Percentiles rank a stretch among this genome's conserved stretches.
Evolutionary conservation across 2,888 invertebrate species (phyloP).

Genomic region (Glaucopsyche alexis): DNA sequence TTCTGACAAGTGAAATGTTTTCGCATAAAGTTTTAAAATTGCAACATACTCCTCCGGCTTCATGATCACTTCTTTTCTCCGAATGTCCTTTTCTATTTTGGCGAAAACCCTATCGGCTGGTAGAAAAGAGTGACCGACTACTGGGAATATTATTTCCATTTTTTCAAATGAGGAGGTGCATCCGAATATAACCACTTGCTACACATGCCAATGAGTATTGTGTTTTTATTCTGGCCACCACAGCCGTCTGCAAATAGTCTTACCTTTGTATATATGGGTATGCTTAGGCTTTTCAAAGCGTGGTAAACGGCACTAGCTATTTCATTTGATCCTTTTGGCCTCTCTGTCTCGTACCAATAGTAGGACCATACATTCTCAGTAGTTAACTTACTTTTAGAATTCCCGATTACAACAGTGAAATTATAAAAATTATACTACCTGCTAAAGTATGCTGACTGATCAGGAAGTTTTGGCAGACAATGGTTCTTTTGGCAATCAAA

Average conservation of each 20-base stretch:
- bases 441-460: not conserved
- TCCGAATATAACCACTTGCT: conserved; percentile 24
- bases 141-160: conserved; percentile 26
- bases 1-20: conserved; percentile 29
- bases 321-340: conserved; percentile 24
- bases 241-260: conserved; percentile 28
- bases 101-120: conserved; percentile 24
- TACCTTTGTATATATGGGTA: conserved; percentile 9
- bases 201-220: conserved; percentile 28
- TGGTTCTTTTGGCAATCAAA: conserved; percentile 28
- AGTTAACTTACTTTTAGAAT: conserved; percentile 19
- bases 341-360: conserved; percentile 26
- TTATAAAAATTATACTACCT: conserved; percentile 27
- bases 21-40: conserved; percentile 25
- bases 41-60: conserved; percentile 30
- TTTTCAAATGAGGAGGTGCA: conserved; percentile 22
- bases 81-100: conserved; percentile 22
- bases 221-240: conserved; percentile 26
- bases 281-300: conserved; percentile 7
- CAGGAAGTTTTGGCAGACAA: conserved; percentile 26
- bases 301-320: conserved; percentile 28
- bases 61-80: conserved; percentile 27
- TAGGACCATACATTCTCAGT: conserved; percentile 22
- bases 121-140: conserved; percentile 28
- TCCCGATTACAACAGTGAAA: conserved; percentile 20